Evolutionary conservation across 1,140 invertebrate species (phyloP).

Genomic region (Polypedilum pembai): DNA sequence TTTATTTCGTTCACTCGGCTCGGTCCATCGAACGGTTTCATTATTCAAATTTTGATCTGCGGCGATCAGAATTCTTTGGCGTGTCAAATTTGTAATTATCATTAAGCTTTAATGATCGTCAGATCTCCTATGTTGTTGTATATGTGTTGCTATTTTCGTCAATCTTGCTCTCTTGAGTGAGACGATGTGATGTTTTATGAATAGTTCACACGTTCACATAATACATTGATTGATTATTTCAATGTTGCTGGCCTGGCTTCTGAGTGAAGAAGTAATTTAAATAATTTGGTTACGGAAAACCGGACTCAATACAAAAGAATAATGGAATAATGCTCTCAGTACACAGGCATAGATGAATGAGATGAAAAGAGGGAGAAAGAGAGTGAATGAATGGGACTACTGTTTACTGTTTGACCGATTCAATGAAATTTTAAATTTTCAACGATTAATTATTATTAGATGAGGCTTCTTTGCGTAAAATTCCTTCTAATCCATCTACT

Average conservation of each 20-base stretch:
- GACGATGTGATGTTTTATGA: not conserved
- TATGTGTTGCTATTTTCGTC: not conserved
- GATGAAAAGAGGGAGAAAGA: not conserved
- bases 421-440: conserved; percentile 21
- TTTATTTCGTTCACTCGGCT: not conserved
- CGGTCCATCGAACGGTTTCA: not conserved
- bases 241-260: not conserved
- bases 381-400: conserved; percentile 10
- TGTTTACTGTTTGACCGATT: not conserved
- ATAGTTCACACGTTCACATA: conserved; percentile 27
- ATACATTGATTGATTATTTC: conserved; percentile 27
- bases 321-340: too few relatives aligned
- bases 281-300: conserved; percentile 16
- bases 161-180: not conserved
- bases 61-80: conserved; percentile 1
- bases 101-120: conserved; percentile 26
- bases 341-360: too few relatives aligned
- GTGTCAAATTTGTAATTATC: conserved; percentile 28
- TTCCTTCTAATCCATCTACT: not conserved
- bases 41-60: conserved; percentile 24
- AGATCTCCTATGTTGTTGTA: conserved; percentile 2
- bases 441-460: conserved; percentile 29
- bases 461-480: not conserved
- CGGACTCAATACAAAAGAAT: not conserved
- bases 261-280: conserved; percentile 23